phyloP scores from a whole-genome alignment of 1,140 invertebrate genomes.

The Aleiodes sp. region DNA sequence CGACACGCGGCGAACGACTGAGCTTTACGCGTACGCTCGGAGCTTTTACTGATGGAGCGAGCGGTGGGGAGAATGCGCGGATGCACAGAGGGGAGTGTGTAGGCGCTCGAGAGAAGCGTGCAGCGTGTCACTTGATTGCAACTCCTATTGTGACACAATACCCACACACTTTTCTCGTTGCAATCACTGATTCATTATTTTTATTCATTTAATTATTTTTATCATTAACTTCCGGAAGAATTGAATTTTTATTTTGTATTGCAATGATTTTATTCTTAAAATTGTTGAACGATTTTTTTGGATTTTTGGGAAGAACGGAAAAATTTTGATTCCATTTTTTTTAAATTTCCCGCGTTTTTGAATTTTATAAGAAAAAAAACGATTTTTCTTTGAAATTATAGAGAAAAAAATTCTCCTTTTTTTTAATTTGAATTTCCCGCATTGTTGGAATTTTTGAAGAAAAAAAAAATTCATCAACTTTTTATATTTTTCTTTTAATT shows the following conservation, averaged over 20 bases:
- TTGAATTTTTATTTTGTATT: no score
- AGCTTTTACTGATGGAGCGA: neutral
- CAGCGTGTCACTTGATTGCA: constrained; percentile 2
- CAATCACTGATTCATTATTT: neutral
- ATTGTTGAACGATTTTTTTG: neutral
- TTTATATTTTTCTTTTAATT: neutral
- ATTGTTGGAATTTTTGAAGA: neutral
- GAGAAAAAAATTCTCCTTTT: neutral
- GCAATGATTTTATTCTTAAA: no score
- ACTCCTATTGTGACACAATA: neutral
- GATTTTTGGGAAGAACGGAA: no score
- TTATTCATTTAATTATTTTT: neutral
- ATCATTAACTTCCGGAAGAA: no score
- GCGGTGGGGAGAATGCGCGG: neutral
- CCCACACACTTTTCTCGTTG: neutral
- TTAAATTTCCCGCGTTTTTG: no score
- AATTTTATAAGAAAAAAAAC: neutral
- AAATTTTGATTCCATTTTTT: no score
- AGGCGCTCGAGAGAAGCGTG: neutral
- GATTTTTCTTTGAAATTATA: neutral
- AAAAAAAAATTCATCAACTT: neutral
- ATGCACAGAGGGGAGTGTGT: no score
- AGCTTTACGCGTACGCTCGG: neutral
- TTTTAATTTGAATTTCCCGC: neutral
- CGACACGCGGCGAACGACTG: neutral